Base-by-base conservation (phyloP, 2,113 vertebrate genomes). In the Poeciliopsis occidentalis region DNA sequence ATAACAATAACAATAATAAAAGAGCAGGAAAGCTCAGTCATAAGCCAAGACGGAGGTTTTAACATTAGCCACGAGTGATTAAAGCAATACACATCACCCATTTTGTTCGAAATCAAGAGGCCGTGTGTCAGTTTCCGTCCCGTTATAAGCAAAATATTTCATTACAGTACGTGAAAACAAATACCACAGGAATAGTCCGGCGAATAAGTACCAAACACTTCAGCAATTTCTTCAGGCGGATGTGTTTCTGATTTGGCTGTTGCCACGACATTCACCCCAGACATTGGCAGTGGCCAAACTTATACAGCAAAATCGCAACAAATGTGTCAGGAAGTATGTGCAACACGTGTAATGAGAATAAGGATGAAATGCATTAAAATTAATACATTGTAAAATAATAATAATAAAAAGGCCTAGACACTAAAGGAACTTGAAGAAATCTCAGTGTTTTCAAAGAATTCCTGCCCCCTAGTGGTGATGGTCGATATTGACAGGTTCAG, bases 51-150 rank as follows among this genome's bases (percentile, higher is more conserved):
- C n/a, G 11, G 0, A 73, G 12, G 51, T 11, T 74, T 60, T 15
- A 8, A 68, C 41, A 64, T 64, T 3, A 79, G 87, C 85, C 81
- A 90, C 34, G 79, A 86, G 81, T 77, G 78, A 81, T 77, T 67
- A 1, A 22, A 22, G 12, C 12, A 0, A 0, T 0, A 73, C 72
- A 75, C 30, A 60, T 64, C 79, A 81, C 79, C 73, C 54, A 73
- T 88, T 88, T 91, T 90, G 90, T 91, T 85, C 6, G 0, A 61
- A 64, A 64, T 27, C 63, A 39, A 27, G 19, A 76, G 29, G 29
- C 31, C 51, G 17, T 32, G 17, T 19, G 44, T 19, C 34, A 24
- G 60, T 54, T 80, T 75, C 22, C 63, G 27, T 41, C 4, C 24
- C 13, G 4, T 22, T 31, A 26, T 3, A 27, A 51, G 12, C 2